Evolutionary conservation across 2,888 invertebrate species (phyloP).

Genomic region (Merodon equestris): DNA sequence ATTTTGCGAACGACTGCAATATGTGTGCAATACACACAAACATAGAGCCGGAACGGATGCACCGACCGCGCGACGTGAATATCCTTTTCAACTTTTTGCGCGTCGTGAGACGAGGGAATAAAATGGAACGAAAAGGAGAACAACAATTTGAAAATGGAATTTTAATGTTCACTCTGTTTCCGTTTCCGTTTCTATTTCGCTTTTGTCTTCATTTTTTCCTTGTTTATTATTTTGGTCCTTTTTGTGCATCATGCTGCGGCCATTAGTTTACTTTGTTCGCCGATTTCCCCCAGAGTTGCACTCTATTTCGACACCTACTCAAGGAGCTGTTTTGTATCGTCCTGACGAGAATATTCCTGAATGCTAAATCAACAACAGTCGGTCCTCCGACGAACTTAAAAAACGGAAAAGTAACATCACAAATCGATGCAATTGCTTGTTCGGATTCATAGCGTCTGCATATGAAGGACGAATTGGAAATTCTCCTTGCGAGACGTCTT

Average conservation of each 20-base stretch:
- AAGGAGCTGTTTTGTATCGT: no score
- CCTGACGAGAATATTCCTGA: background rate
- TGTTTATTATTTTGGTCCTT: background rate
- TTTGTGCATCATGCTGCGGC: slow-evolving; percentile 33
- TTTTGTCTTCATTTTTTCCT: slow-evolving; percentile 1
- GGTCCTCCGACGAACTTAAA: background rate
- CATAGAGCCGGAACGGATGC: slow-evolving; percentile 23
- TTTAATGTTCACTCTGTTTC: slow-evolving; percentile 47
- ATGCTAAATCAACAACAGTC: slow-evolving; percentile 14
- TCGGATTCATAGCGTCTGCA: slow-evolving; percentile 27
- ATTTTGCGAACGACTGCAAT: slow-evolving; percentile 45
- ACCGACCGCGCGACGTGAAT: slow-evolving; percentile 11
- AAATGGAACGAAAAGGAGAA: slow-evolving; percentile 41
- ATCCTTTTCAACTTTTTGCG: background rate
- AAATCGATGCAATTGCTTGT: slow-evolving; percentile 1
- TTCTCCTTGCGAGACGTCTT: slow-evolving; percentile 34
- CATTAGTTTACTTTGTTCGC: slow-evolving; percentile 66
- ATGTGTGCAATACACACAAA: slow-evolving; percentile 29
- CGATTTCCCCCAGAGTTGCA: slow-evolving; percentile 7
- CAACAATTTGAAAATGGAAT: slow-evolving; percentile 65
- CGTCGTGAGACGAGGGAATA: background rate
- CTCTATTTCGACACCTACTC: background rate
- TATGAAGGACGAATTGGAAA: slow-evolving; percentile 38
- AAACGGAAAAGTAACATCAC: background rate
- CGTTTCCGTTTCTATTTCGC: background rate